phyloP scores from a whole-genome alignment of 37 sponge, comb jelly and placozoan species.

The Sycon ciliatum region DNA sequence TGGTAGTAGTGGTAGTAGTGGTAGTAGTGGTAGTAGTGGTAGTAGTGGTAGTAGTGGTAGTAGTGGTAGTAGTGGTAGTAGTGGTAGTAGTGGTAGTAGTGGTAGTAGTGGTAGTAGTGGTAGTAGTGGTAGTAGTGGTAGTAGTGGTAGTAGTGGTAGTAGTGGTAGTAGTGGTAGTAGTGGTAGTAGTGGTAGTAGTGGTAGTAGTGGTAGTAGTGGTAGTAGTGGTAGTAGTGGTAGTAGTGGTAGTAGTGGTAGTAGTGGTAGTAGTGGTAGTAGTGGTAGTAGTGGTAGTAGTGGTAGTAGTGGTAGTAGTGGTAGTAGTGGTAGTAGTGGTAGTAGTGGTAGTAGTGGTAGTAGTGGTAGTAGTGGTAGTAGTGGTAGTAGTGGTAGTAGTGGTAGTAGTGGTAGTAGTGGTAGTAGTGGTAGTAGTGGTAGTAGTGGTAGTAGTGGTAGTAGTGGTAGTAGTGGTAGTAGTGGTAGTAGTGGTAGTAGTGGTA shows the following conservation, averaged over 20 bases:
- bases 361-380: conserved; percentile 9
- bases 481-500: conserved; percentile 8
- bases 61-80: conserved; percentile 8
- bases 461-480: conserved; percentile 9
- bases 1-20: conserved; percentile 9
- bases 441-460: conserved; percentile 9
- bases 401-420: conserved; percentile 9
- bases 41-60: conserved; percentile 9
- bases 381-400: conserved; percentile 9
- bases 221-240: conserved; percentile 9
- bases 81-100: conserved; percentile 9
- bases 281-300: conserved; percentile 9
- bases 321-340: conserved; percentile 9
- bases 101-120: conserved; percentile 9
- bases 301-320: conserved; percentile 8
- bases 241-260: conserved; percentile 8
- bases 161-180: conserved; percentile 9
- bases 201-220: conserved; percentile 9
- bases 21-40: conserved; percentile 9
- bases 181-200: conserved; percentile 9
- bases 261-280: conserved; percentile 9
- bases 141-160: conserved; percentile 9
- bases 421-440: conserved; percentile 8
- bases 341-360: conserved; percentile 9
- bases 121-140: conserved; percentile 8